phyloP scores from a whole-genome alignment of 1,140 invertebrate species.

The Muscidifurax raptorellus region DNA sequence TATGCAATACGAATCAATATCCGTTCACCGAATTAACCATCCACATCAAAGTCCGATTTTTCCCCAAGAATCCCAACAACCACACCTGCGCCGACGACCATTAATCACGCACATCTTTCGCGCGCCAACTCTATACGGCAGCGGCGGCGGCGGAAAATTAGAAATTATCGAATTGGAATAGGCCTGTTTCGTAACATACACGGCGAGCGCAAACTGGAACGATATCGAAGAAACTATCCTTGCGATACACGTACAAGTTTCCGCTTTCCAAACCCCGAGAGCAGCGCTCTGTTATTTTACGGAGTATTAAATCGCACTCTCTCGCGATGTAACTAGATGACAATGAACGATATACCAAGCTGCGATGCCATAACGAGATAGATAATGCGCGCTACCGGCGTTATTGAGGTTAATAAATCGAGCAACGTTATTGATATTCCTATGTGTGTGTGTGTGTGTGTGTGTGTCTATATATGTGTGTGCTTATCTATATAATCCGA shows the following conservation, averaged over 20 bases:
- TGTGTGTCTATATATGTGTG: too few species aligned
- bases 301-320: constrained; percentile 17
- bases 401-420: constrained; percentile 34
- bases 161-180: constrained; percentile 16
- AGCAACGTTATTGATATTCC: not conserved
- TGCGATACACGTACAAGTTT: not conserved
- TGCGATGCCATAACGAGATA: constrained; percentile 24
- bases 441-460: too few species aligned
- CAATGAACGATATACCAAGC: constrained; percentile 11
- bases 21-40: not conserved
- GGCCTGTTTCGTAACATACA: constrained; percentile 19
- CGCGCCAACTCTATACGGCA: not conserved
- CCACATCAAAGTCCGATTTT: not conserved
- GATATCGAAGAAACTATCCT: constrained; percentile 18
- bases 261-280: constrained; percentile 22
- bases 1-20: not conserved
- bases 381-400: not conserved
- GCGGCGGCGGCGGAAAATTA: constrained; percentile 1
- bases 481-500: not conserved
- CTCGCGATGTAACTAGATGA: constrained; percentile 11
- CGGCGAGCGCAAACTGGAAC: not conserved
- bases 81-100: not conserved
- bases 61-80: not conserved
- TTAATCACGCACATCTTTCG: not conserved
- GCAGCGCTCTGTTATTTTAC: constrained; percentile 3